Conservation (phyloP, 2,797 vertebrate species). For the Sebastes aleutianus region DNA sequence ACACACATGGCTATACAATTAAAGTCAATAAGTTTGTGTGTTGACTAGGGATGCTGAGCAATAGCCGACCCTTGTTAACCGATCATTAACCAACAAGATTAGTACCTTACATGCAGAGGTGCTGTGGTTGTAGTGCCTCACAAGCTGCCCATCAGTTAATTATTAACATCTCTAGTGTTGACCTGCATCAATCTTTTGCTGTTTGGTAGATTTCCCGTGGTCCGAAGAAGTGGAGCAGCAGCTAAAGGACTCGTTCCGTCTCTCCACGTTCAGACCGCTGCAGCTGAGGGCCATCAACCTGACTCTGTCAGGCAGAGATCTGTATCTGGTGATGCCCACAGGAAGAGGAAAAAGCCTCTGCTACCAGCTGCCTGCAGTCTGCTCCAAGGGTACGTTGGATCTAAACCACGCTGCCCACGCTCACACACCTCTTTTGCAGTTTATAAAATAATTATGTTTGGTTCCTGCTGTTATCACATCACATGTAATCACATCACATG, state of each 20-base stretch:
- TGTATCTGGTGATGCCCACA: constrained; percentile 97
- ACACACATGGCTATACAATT: background rate
- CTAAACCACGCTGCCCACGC: background rate
- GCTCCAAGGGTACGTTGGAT: constrained; percentile 84
- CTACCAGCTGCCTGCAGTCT: constrained; percentile 93
- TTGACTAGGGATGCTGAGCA: no score
- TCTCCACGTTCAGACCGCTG: constrained; percentile 87
- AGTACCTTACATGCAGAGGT: background rate
- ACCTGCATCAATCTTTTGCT: background rate
- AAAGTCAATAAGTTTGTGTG: background rate
- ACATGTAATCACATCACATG: background rate
- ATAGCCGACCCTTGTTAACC: no score
- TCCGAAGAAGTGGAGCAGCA: constrained; percentile 82
- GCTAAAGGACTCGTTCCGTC: constrained; percentile 84
- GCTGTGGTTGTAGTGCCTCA: background rate
- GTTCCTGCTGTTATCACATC: background rate
- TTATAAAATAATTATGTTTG: background rate
- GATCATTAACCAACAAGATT: background rate
- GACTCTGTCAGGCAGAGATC: constrained; percentile 88
- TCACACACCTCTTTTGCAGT: background rate
- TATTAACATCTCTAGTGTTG: background rate
- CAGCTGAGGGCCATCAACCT: constrained; percentile 93
- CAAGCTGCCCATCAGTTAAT: background rate
- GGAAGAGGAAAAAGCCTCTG: constrained; percentile 96
- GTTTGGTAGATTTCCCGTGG: constrained; percentile 90